A percentile compares a stretch with the other conserved stretches of the same genome.
phyloP scores from a whole-genome alignment of 2,888 invertebrate species.

The Thumatha senex region DNA sequence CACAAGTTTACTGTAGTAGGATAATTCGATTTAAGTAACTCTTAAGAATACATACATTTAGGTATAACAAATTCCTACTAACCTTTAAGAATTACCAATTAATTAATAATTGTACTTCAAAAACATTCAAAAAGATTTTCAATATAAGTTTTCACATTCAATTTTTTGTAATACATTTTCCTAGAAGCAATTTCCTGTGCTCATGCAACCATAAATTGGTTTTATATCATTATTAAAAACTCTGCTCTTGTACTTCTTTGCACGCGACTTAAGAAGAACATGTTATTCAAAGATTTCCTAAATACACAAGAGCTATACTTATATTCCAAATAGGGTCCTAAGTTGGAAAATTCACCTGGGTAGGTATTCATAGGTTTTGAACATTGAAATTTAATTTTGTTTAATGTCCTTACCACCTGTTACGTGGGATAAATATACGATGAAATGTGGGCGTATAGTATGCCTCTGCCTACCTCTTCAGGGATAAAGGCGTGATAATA shows the following conservation, averaged over 20 bases:
- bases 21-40: background rate
- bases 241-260: background rate
- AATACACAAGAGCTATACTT: background rate
- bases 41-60: too few species aligned
- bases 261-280: background rate
- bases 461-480: too few species aligned
- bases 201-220: conserved; percentile 24
- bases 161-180: conserved; percentile 14
- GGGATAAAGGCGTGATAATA: too few species aligned
- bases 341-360: too few species aligned
- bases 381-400: too few species aligned
- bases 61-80: too few species aligned
- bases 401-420: too few species aligned
- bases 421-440: too few species aligned
- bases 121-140: conserved; percentile 24
- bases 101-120: conserved; percentile 22
- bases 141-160: conserved; percentile 10
- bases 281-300: background rate
- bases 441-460: too few species aligned
- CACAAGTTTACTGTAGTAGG: background rate
- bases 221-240: conserved; percentile 3
- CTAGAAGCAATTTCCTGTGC: conserved; percentile 21
- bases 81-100: conserved; percentile 16
- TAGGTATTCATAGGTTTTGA: too few species aligned
- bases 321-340: too few species aligned